Evolutionary conservation across 2,113 vertebrate species (phyloP).

Genomic region (Salvelinus fontinalis): DNA sequence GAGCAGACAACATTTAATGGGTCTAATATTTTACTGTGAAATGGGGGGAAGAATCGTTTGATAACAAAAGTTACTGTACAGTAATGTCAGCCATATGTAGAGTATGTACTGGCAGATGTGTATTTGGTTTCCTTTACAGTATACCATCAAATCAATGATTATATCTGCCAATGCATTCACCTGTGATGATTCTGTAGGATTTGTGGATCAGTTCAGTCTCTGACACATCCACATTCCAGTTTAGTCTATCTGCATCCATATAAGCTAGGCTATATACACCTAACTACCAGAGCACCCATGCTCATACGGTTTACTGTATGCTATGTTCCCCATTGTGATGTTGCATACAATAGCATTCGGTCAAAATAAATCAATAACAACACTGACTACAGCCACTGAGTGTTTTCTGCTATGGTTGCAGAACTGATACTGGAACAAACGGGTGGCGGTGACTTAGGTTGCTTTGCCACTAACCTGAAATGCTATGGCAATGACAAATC

Average conservation of each 20-base stretch:
- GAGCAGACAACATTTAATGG: slow-evolving; percentile 59
- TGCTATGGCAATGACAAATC: slow-evolving; percentile 43
- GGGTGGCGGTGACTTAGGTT: background rate
- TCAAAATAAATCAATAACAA: background rate
- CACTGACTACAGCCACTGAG: background rate
- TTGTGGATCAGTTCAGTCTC: background rate
- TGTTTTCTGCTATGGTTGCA: slow-evolving; percentile 24
- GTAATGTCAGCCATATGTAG: background rate
- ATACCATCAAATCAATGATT: background rate
- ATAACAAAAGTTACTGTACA: background rate
- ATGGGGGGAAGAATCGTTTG: background rate
- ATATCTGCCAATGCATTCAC: background rate
- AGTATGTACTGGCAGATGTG: background rate
- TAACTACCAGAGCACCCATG: no score
- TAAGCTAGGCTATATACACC: background rate
- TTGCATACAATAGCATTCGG: background rate
- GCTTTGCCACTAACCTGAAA: background rate
- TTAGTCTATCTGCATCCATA: background rate
- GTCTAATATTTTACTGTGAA: slow-evolving; percentile 48
- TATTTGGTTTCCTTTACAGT: background rate
- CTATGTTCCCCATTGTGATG: background rate
- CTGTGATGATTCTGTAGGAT: background rate
- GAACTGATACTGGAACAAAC: slow-evolving; percentile 23
- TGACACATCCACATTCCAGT: background rate
- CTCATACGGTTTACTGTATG: background rate